Conservation (phyloP, 2,888 invertebrate species). For the Himalopsyche tibetana region DNA sequence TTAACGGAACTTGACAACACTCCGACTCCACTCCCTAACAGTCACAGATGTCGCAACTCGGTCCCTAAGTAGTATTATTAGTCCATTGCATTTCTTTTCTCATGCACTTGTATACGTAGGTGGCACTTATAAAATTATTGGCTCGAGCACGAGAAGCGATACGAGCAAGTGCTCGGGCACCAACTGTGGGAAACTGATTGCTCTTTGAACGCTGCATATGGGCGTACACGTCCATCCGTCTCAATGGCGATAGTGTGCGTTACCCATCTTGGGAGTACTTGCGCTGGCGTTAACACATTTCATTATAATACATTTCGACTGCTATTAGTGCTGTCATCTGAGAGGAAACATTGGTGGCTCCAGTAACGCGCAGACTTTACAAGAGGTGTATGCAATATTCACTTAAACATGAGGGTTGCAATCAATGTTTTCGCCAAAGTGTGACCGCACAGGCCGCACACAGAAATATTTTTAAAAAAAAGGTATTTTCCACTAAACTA, state of each 20-base stretch:
- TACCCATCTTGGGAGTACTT: background rate
- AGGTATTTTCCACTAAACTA: no score
- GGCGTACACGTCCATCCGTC: conserved; percentile 20
- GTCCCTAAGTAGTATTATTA: background rate
- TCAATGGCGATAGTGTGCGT: conserved; percentile 9
- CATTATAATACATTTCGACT: background rate
- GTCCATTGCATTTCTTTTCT: conserved; percentile 20
- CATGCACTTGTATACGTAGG: conserved; percentile 14
- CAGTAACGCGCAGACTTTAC: no score
- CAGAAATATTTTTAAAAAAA: no score
- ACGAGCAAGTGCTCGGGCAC: background rate
- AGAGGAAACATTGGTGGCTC: no score
- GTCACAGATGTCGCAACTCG: conserved; percentile 5
- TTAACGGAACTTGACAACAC: background rate
- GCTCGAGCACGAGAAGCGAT: background rate
- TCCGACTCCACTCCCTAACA: background rate
- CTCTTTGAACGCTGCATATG: conserved; percentile 25
- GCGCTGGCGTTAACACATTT: background rate
- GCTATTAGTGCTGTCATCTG: no score
- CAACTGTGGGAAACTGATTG: conserved; percentile 29
- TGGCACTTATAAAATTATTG: conserved; percentile 38
- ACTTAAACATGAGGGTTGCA: no score
- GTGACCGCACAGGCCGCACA: no score
- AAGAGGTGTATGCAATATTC: no score
- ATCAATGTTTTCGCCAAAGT: no score